Percentiles rank a stretch among this genome's conserved stretches.
These are phyloP conservation scores for Ophioninae sp. DNA, from an alignment of 2,888 invertebrate genomes.

Conservation along the genomic window DNA sequence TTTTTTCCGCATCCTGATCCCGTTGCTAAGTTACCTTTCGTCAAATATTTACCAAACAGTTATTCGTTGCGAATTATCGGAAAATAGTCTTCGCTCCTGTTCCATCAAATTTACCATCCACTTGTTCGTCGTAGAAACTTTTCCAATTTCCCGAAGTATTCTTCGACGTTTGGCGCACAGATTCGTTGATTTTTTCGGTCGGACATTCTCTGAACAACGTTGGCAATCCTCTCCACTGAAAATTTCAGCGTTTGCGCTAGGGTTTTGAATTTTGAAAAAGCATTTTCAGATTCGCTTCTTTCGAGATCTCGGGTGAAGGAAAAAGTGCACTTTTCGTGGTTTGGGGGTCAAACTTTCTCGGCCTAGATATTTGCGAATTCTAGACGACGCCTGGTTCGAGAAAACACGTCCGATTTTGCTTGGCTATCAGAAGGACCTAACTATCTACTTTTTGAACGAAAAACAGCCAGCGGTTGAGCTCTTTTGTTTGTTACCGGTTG, in stretches of 20 bases:
- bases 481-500: slow-evolving; percentile 11
- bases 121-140: background rate
- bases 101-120: background rate
- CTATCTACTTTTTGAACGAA: background rate
- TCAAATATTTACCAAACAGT: background rate
- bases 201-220: background rate
- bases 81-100: background rate
- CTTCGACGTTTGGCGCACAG: background rate
- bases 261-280: background rate
- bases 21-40: background rate
- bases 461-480: background rate
- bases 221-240: background rate
- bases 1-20: background rate
- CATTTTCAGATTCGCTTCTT: background rate
- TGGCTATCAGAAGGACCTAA: background rate
- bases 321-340: background rate
- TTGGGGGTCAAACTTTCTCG: background rate
- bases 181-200: background rate
- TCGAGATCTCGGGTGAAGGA: background rate
- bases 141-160: background rate
- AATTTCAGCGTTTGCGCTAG: background rate
- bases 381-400: background rate
- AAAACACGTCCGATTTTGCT: background rate
- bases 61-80: background rate
- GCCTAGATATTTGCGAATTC: background rate